phyloP scores from a whole-genome alignment of 1,140 invertebrate genomes.

The Bilobella aurantiaca region DNA sequence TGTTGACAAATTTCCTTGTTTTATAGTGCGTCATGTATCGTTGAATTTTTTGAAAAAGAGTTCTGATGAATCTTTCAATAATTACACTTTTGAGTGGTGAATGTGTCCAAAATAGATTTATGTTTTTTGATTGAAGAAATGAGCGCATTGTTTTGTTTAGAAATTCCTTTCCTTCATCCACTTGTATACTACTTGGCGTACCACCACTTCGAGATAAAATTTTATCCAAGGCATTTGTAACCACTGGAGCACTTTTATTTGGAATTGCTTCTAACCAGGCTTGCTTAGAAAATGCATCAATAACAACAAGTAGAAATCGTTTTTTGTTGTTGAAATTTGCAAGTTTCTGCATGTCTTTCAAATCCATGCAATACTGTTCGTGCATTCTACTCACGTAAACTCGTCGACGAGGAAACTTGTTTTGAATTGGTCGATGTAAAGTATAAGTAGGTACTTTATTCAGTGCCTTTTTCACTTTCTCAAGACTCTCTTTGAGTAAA shows the following conservation, averaged over 20 bases:
- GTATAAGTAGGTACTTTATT: background rate
- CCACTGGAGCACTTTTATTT: background rate
- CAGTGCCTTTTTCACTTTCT: background rate
- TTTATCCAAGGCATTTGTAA: slow-evolving; percentile 7
- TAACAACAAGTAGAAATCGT: background rate
- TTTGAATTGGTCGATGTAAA: slow-evolving; percentile 3
- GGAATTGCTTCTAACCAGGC: slow-evolving; percentile 8
- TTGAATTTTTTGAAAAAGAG: slow-evolving; percentile 1
- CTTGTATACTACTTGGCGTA: background rate
- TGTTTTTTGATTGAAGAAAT: slow-evolving; percentile 7
- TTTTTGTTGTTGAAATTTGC: background rate
- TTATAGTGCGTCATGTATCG: slow-evolving; percentile 14
- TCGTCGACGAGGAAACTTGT: slow-evolving; percentile 2
- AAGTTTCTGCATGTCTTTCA: slow-evolving; percentile 5
- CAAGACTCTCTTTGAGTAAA: too few relatives aligned
- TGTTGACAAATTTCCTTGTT: slow-evolving; percentile 7
- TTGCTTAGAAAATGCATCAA: slow-evolving; percentile 8
- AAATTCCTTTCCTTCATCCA: slow-evolving; percentile 19
- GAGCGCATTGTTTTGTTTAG: background rate
- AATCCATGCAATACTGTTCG: background rate
- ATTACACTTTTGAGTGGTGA: slow-evolving; percentile 6
- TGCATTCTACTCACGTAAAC: background rate
- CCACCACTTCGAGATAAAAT: background rate
- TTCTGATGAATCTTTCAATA: slow-evolving; percentile 10
- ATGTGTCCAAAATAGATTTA: slow-evolving; percentile 7